Base-by-base conservation (phyloP, 2,888 invertebrate genomes). In the Sminthurinus aureus region DNA sequence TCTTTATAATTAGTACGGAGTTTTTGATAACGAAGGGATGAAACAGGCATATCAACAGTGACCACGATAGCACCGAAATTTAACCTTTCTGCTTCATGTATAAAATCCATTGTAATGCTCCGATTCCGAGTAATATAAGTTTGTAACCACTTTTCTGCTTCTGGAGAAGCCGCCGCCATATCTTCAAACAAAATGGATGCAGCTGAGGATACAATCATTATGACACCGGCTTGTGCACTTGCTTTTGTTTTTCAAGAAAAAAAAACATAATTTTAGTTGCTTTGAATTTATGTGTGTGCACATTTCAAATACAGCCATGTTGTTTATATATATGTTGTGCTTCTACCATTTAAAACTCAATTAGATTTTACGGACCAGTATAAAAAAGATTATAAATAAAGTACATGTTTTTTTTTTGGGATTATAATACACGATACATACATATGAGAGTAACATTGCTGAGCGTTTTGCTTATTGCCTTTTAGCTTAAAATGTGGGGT, bases 131-230 rank as follows among this genome's bases (percentile, higher is more conserved):
- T 18, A 87, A 98, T 94, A 90, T 97, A 98, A 0, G 98, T 92
- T 90, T 98, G 97, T 90, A 97, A 96, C 96, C 97, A 98, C 90
- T 95, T 96, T 24, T 93, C 91, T 0, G 93, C 94, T 18, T 93
- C 90, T 0, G 96, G 96, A 0, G 95, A 94, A 0, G 93, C 94
- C 84, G 91, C 90, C 0, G 96, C 95, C 0, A 98, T 94, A 90
- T 98, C 96, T 91, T 98, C 98, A 81, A 98, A 93, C 73, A 96
- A 96, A 87, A 94, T 94, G 0, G 96, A 98, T 0, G 96, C 92
- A 85, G 97, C 92, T 0, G 97, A 97, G 88, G 97, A 97, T 79
- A 96, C 91, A 24, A 94, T 96, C 90, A 93, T 96, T 85, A 97
- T 92, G 0, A 94, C 94, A 0, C 94, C 94, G 85, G 93, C 92